Evolutionary conservation across 1,140 invertebrate genomes (phyloP).

Genomic region (Megalonaias nervosa): DNA sequence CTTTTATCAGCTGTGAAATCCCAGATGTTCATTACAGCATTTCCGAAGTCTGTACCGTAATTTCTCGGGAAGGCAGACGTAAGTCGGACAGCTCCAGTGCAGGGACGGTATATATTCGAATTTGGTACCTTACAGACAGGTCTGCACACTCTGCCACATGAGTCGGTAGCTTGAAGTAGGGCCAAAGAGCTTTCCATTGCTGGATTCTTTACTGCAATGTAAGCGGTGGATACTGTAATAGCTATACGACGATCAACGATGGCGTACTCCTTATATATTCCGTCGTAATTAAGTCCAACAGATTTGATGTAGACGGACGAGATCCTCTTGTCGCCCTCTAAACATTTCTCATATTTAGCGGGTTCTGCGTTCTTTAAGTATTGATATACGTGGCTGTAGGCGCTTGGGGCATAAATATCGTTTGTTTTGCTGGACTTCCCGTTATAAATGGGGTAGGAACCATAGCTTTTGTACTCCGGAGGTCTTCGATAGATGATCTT

Average conservation of each 20-base stretch:
- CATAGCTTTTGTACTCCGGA: slow-evolving; percentile 47
- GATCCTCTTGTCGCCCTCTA: slow-evolving; percentile 30
- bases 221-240: slow-evolving; percentile 55
- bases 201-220: slow-evolving; percentile 54
- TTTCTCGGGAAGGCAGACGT: slow-evolving; percentile 39
- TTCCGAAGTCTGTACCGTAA: slow-evolving; percentile 53
- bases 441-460: slow-evolving; percentile 51
- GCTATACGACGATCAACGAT: slow-evolving; percentile 59
- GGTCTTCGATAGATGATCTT: slow-evolving; percentile 56
- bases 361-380: slow-evolving; percentile 27
- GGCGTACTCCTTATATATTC: slow-evolving; percentile 60
- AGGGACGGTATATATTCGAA: slow-evolving; percentile 41
- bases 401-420: slow-evolving; percentile 55
- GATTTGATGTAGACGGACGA: slow-evolving; percentile 57
- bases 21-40: slow-evolving; percentile 53
- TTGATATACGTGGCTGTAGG: slow-evolving; percentile 33
- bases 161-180: slow-evolving; percentile 55
- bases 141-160: slow-evolving; percentile 59
- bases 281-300: slow-evolving; percentile 61
- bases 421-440: slow-evolving; percentile 32
- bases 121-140: slow-evolving; percentile 54
- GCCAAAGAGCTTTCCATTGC: slow-evolving; percentile 35
- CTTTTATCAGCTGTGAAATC: slow-evolving; percentile 45
- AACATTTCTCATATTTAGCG: slow-evolving; percentile 31
- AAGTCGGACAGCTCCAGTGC: slow-evolving; percentile 51